A percentile compares a stretch with the other conserved stretches of the same genome.
Conservation (phyloP, 2,113 vertebrate genomes). For the Dunckerocampus dactyliophorus region DNA sequence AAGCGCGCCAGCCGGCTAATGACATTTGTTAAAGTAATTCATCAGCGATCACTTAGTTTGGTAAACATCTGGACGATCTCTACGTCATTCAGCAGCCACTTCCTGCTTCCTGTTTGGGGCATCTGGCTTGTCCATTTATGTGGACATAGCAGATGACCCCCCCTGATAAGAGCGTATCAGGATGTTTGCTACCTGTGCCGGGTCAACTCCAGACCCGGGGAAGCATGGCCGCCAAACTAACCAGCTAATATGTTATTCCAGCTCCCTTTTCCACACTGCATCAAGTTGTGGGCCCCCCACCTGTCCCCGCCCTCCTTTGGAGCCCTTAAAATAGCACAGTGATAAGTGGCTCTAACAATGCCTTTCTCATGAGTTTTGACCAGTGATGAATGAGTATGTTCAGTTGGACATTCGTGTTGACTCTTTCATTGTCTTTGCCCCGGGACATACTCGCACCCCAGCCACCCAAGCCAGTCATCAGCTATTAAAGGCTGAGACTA, state of each 20-base stretch:
- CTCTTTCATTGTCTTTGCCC: conserved; percentile 13
- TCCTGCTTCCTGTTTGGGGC: conserved; percentile 75
- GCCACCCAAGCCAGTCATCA: background rate
- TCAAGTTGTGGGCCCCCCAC: background rate
- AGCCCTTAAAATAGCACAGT: conserved; percentile 7
- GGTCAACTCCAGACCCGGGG: background rate
- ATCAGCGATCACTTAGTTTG: conserved; percentile 3
- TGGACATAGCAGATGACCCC: conserved; percentile 52
- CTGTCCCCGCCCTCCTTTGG: no score
- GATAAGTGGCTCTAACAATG: background rate
- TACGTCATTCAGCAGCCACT: conserved; percentile 66
- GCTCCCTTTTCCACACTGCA: background rate
- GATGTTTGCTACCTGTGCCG: background rate
- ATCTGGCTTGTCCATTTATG: conserved; percentile 65
- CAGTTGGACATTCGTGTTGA: background rate
- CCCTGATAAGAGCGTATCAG: conserved; percentile 35
- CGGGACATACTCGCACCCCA: conserved; percentile 1
- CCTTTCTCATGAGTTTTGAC: background rate
- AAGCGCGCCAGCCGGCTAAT: background rate
- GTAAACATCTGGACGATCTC: conserved; percentile 37
- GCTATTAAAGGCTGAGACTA: conserved; percentile 4
- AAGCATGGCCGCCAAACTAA: background rate
- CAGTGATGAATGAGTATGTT: background rate
- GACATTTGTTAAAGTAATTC: conserved; percentile 14
- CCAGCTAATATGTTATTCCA: background rate